Conservation (phyloP, 2,888 invertebrate species). For the Proisotoma minuta region DNA sequence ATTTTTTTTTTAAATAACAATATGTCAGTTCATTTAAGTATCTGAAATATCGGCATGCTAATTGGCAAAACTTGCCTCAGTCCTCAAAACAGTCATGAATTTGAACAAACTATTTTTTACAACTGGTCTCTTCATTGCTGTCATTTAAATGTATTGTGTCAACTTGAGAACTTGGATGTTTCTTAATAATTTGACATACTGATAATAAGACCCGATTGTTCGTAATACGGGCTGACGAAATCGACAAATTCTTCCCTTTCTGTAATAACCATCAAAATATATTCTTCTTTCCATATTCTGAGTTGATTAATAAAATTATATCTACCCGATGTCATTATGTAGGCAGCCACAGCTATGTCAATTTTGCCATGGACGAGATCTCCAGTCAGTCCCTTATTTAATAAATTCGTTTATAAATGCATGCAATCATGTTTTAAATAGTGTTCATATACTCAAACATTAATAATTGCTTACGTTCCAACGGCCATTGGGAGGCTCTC, state of each 20-base stretch:
- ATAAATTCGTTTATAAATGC: too few relatives aligned
- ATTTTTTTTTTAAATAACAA: slow-evolving; percentile 4
- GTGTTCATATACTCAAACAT: too few relatives aligned
- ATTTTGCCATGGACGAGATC: slow-evolving; percentile 75
- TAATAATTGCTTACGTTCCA: too few relatives aligned
- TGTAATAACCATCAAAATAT: neutral
- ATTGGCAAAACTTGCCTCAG: too few relatives aligned
- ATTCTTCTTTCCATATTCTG: too few relatives aligned
- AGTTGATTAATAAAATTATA: slow-evolving; percentile 56
- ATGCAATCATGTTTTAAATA: too few relatives aligned
- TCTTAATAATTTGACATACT: slow-evolving; percentile 57
- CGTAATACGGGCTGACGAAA: slow-evolving; percentile 85
- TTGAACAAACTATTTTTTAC: slow-evolving; percentile 80
- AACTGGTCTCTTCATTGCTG: slow-evolving; percentile 77
- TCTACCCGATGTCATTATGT: slow-evolving; percentile 85
- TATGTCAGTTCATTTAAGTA: neutral
- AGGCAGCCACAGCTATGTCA: slow-evolving; percentile 73
- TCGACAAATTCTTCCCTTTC: slow-evolving; percentile 68
- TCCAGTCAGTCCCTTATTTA: slow-evolving; percentile 79
- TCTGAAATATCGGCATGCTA: neutral
- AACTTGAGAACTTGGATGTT: neutral
- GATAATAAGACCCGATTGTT: slow-evolving; percentile 85
- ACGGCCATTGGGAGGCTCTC: slow-evolving; percentile 58
- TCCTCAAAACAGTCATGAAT: slow-evolving; percentile 89
- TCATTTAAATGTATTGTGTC: slow-evolving; percentile 40